Base-by-base conservation (phyloP, 1,140 invertebrate genomes). In the Drosophila lacteicornis region DNA sequence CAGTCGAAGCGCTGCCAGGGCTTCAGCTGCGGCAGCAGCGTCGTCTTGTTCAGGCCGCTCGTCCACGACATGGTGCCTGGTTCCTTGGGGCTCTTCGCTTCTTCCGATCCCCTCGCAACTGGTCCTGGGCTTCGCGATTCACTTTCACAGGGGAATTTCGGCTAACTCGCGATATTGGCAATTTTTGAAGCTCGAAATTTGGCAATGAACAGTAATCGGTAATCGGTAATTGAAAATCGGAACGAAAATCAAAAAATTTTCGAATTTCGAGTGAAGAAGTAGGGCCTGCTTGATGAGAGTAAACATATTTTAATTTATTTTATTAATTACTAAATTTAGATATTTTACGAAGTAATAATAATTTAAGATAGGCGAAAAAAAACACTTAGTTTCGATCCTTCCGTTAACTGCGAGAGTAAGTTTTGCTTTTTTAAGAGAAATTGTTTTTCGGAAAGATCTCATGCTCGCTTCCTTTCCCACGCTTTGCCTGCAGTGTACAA, bases 1-100 rank as follows among this genome's bases (percentile, higher is more conserved):
- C 80, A 86, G 47, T 88, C 68, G 46, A 86, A 61, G 47, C 75
- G 82, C 43, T 82, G 66, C 82, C 82, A 86, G 12, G 75, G 69
- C 51, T 68, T 65, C 5, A 82, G 17, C 0, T 76, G 55, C 2
- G 70, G 70, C 8, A 40, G 33, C 22, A 79, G 19, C 3, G 4
- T 3, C 7, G 11, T 45, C 27, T 11, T 19, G 45, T 61, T 49
- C 9, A 69, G 33, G 19, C 66, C 46, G 9, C 38, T 36, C 4
- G 66, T 9, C 66, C 61, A 69, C 8, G 66, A 51, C 61, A 69
- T 66, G 3, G 9, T 25, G 22, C 3, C 22, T 25, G 22, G 22
- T 25, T 67, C 2, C 4, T 42, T 0, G 13, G 53, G 38, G 27
- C 27, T 30, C 27, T n/a, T n/a, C 2, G 13, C 49, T 25, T 13